Evolutionary conservation across 2,113 vertebrate genomes (phyloP), one percentile per base, ranked within the genome.

Genomic region (Phalacrocorax aristotelis): DNA sequence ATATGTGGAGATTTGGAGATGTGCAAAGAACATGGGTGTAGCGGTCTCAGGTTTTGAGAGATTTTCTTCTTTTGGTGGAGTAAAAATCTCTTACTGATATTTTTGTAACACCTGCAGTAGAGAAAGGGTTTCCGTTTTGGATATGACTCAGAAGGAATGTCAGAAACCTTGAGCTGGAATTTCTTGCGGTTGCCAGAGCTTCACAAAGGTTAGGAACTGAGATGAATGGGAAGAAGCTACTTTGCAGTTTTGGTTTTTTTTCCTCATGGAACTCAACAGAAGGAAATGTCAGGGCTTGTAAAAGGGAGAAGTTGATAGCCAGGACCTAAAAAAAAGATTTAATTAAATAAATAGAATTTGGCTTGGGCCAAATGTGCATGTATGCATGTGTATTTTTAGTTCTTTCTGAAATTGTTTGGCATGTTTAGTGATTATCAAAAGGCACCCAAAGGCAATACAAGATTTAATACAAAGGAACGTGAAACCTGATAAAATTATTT

Each of bases 381-480:
- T 36, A 36, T 0, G 0, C 57, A 36, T 3, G 0, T 18, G 16
- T 25, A 22, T 22, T 16, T 11, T 40, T 27, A 8, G 5, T 36
- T 71, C 40, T 92, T 93, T 95, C 49, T 15, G 64, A 74, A 88
- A 71, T 25, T 34, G 2, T 72, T 87, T 85, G 36, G 36, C 65
- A 94, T 0, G 0, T 44, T 87, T 58, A 38, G 19, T 70, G 51
- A 66, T 76, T 61, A 92, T 75, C 42, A 62, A 91, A 95, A 76
- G 18, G 22, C 27, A 23, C 14, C 1, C 10, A 74, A 83, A 74
- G 18, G 21, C 36, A 57, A 46, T 49, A 20, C 4, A 83, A 70
- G 14, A 57, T 70, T 69, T 83, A 61, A 61, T 46, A 52, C 14
- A 58, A 77, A 87, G 72, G 27, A 21, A 34, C 9, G 46, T 4